Conservation (phyloP, 1,140 invertebrate genomes). For the Laodelphax striatellus region DNA sequence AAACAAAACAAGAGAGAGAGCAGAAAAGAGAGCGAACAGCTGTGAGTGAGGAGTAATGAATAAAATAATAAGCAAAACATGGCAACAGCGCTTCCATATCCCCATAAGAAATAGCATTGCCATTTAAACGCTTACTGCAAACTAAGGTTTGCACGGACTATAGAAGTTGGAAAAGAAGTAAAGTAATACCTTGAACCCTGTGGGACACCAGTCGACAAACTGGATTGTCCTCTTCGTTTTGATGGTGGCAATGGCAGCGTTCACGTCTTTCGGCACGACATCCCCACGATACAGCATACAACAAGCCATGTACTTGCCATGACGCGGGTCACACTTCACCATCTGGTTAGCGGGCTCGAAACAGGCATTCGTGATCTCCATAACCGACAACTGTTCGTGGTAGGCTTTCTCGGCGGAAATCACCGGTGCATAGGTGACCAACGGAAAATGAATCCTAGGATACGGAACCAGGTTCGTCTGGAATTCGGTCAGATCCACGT, state of each 20-base stretch:
- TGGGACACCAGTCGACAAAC: constrained; percentile 64
- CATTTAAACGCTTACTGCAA: too few species aligned
- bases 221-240: constrained; percentile 49
- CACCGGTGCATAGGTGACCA: constrained; percentile 50
- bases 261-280: constrained; percentile 52
- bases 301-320: constrained; percentile 77
- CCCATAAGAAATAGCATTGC: too few species aligned
- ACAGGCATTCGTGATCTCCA: constrained; percentile 55
- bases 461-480: constrained; percentile 73
- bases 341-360: constrained; percentile 58
- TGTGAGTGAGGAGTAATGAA: too few species aligned
- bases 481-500: constrained; percentile 83
- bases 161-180: too few species aligned
- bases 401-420: constrained; percentile 49
- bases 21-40: too few species aligned
- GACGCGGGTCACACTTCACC: constrained; percentile 71
- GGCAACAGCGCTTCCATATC: too few species aligned
- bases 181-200: constrained; percentile 71
- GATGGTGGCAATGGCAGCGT: constrained; percentile 55
- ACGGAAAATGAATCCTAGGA: constrained; percentile 65
- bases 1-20: too few species aligned
- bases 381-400: constrained; percentile 54
- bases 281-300: constrained; percentile 67
- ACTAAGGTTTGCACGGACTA: too few species aligned
- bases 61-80: too few species aligned